Evolutionary conservation across 2,113 vertebrate genomes (phyloP), one percentile per base, ranked within the genome.

Genomic region (Catharus minimus): DNA sequence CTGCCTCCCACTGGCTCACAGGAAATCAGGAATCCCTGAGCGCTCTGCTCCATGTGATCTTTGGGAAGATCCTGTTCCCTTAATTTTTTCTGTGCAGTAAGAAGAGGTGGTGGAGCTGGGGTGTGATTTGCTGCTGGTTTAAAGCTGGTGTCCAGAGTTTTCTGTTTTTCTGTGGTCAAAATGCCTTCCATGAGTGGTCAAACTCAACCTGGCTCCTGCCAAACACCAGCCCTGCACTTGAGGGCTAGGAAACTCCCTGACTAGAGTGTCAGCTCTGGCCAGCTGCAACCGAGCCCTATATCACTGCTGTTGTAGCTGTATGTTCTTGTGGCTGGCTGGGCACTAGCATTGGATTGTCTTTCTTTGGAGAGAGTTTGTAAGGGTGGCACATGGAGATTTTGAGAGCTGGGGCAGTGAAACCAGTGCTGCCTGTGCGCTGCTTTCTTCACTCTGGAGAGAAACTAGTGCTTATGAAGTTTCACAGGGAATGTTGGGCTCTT

Each of bases 361-460:
- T 69, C 20, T 60, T 23, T 53, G 27, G 26, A 56, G 32, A 60
- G 30, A n/a, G 13, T 60, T 14, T 0, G 0, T 57, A 13, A 64
- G 15, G 30, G 2, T 50, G 19, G 55, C 24, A 7, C 0, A 2
- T 0, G 13, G 38, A 56, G 58, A 7, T 64, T 39, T 55, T 11
- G 22, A 10, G 39, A 65, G 67, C 38, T 5, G 16, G 15, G 44
- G 18, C 4, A 2, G 15, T 22, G 58, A 67, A 66, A 11, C 43
- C 0, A 1, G 41, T 55, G 36, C 68, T 67, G 36, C 36, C 32
- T 3, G 3, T 1, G 1, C 0, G 0, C 27, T 1, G 7, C 50
- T 60, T 52, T 20, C n/a, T 61, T 61, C 41, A 1, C 58, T 81
- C 33, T 41, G 24, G 61, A 33, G 28, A 46, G 39, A 81, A 60